Evolutionary conservation across 2,888 invertebrate genomes (phyloP), one percentile per base, ranked within the genome.

Genomic region (Craniophora ligustri): DNA sequence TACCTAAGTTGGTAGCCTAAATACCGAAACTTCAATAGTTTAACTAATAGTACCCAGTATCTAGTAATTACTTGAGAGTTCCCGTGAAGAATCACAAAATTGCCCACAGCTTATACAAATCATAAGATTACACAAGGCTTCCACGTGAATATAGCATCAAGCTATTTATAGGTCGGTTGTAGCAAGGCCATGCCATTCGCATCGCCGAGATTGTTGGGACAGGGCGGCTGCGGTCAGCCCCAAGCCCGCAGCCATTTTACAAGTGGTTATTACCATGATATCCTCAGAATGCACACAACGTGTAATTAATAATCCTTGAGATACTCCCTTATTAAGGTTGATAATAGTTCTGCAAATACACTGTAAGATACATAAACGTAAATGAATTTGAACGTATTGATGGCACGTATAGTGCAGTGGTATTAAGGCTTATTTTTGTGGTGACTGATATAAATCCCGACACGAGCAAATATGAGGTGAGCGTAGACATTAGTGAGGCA

Each of bases 201-300:
- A 86, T 84, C 82, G 73, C 82, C 76, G 75, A 73, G 79, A 75
- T 77, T 77, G 79, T 81, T 79, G 79, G 81, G 84, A 78, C 73
- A 67, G 75, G 72, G 70, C 72, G 66, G 61, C 59, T 87, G 89
- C 82, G 88, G 89, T 88, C 77, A 60, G 75, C 71, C 75, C 65
- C 67, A 71, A 68, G 62, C 76, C 78, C 82, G 68, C 85, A 82
- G 73, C 75, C 81, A 79, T 86, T 87, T 87, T 83, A 80, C 84
- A 79, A 79, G 78, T 77, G 78, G 81, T 75, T 76, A 72, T 74
- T 77, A 81, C 67, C 63, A 69, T 75, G 74, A 72, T 78, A 80
- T 79, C 75, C 72, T 72, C 72, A 79, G 78, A 78, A 82, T 80
- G 75, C 72, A 54, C 46, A 72, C 48, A 58, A 34, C 45, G 36